Evolutionary conservation across 2,797 vertebrate species (phyloP).

Genomic region (Acipenser ruthenus): DNA sequence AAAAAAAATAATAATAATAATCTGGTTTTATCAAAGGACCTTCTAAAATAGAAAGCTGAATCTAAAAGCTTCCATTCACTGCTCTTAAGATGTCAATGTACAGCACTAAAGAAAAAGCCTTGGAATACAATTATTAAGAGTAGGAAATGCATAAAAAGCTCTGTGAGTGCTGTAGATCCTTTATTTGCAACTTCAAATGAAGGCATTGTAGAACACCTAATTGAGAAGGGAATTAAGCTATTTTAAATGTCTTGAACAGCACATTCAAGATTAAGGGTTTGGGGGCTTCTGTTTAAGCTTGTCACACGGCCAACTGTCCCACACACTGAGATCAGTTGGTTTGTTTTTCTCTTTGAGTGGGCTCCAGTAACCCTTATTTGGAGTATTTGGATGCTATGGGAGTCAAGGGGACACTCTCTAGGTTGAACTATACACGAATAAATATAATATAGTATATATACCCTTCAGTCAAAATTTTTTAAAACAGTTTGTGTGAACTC

Average conservation of each 20-base stretch:
- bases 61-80: conserved; percentile 24
- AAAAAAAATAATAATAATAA: not conserved
- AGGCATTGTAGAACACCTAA: conserved; percentile 20
- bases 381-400: not conserved
- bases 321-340: conserved; percentile 28
- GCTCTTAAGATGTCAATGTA: conserved; percentile 21
- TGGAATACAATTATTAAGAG: conserved; percentile 6
- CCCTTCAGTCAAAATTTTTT: too few relatives aligned
- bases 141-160: conserved; percentile 14
- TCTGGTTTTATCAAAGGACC: conserved; percentile 29
- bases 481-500: too few relatives aligned
- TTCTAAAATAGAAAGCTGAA: conserved; percentile 16
- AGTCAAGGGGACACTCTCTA: too few relatives aligned
- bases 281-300: conserved; percentile 10
- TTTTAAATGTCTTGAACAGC: conserved; percentile 10
- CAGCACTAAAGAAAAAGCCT: conserved; percentile 7
- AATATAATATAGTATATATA: too few relatives aligned
- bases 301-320: conserved; percentile 27
- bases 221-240: conserved; percentile 2
- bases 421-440: too few relatives aligned
- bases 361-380: conserved; percentile 34
- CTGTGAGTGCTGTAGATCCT: conserved; percentile 3
- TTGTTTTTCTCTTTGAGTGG: conserved; percentile 30
- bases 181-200: conserved; percentile 20
- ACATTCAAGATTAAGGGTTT: conserved; percentile 18